A percentile compares a stretch with the other conserved stretches of the same genome.
Conservation (phyloP, 2,888 invertebrate species). For the Crematogaster levior region DNA sequence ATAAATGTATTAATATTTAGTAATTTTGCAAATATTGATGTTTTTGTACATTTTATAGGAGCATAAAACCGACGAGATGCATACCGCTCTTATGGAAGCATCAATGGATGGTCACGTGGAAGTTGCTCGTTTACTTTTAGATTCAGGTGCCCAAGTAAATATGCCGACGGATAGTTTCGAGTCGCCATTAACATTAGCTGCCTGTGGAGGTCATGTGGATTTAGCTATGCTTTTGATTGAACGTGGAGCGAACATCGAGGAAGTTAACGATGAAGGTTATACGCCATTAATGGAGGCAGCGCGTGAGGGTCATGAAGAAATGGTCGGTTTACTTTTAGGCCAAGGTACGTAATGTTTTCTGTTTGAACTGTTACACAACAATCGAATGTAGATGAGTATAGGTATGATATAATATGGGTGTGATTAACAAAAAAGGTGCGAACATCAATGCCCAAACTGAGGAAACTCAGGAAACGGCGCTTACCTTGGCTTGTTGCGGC, state of each 20-base stretch:
- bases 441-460: slow-evolving; percentile 99
- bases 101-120: slow-evolving; percentile 99
- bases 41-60: slow-evolving; percentile 87
- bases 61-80: slow-evolving; percentile 99
- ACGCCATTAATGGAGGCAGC: slow-evolving; percentile 99
- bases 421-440: slow-evolving; percentile 87
- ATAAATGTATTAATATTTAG: neutral
- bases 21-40: neutral
- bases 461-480: slow-evolving; percentile 98
- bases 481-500: slow-evolving; percentile 97
- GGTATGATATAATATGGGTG: too few relatives aligned
- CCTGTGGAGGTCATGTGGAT: slow-evolving; percentile 99
- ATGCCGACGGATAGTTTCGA: slow-evolving; percentile 99
- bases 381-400: neutral
- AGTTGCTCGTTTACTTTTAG: slow-evolving; percentile 96
- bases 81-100: slow-evolving; percentile 99
- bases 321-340: slow-evolving; percentile 97
- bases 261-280: slow-evolving; percentile 99
- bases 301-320: slow-evolving; percentile 99
- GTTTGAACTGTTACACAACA: neutral
- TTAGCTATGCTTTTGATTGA: slow-evolving; percentile 98
- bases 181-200: slow-evolving; percentile 98
- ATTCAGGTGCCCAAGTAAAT: slow-evolving; percentile 99
- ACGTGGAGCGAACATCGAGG: slow-evolving; percentile 99
- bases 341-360: slow-evolving; percentile 88